Conservation (phyloP, 2,888 invertebrate genomes). For the Entomobrya proxima region DNA sequence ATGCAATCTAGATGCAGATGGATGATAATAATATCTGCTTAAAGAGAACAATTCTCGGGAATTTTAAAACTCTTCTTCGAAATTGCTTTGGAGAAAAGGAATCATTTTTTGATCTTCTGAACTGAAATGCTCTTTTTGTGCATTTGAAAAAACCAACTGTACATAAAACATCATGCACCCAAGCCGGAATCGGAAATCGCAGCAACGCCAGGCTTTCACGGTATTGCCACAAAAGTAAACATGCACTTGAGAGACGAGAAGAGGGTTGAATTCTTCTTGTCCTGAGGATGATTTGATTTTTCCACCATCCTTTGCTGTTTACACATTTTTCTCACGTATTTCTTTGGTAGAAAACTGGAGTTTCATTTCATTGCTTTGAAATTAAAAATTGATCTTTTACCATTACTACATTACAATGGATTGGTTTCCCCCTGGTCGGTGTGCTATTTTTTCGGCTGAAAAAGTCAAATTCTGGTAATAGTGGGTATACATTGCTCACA, state of each 20-base stretch:
- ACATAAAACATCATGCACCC: too few species aligned
- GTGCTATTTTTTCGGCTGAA: not conserved
- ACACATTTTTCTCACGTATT: constrained; percentile 67
- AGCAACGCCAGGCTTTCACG: not conserved
- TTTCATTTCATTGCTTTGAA: constrained; percentile 54
- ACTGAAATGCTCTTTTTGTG: constrained; percentile 6
- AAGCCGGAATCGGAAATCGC: not conserved
- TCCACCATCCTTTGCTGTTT: not conserved
- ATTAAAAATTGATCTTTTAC: constrained; percentile 71
- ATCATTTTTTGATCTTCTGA: constrained; percentile 41
- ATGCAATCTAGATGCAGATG: constrained; percentile 58
- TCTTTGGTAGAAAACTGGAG: constrained; percentile 31
- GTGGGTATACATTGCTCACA: too few species aligned
- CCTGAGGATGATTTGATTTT: constrained; percentile 37
- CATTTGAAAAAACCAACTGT: not conserved
- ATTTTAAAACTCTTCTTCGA: constrained; percentile 35
- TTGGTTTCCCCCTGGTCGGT: constrained; percentile 48
- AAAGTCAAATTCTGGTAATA: not conserved
- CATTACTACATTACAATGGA: constrained; percentile 69
- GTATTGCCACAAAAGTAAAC: constrained; percentile 24
- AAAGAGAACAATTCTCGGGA: constrained; percentile 22
- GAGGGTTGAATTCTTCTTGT: constrained; percentile 2
- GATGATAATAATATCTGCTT: constrained; percentile 59
- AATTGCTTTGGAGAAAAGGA: constrained; percentile 43
- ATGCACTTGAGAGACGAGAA: not conserved